Percentiles rank a stretch among this genome's conserved stretches.
Conservation (phyloP, 2,888 invertebrate species). For the Myathropa florea region DNA sequence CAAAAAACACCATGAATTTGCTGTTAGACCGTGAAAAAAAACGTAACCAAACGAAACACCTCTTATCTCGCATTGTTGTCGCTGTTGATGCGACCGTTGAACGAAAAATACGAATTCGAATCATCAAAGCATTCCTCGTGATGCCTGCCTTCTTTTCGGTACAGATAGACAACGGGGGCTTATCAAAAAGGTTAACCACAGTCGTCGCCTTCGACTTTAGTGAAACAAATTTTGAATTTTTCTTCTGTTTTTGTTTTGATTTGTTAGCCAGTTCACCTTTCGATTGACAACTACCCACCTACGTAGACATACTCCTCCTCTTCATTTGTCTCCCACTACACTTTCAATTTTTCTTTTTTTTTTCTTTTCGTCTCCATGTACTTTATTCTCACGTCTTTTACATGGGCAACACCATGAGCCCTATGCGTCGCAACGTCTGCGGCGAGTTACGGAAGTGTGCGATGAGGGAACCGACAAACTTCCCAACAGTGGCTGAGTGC, state of each 20-base stretch:
- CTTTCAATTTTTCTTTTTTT: slow-evolving; percentile 23
- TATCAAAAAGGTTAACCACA: slow-evolving; percentile 24
- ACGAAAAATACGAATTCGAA: not conserved
- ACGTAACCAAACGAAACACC: not conserved
- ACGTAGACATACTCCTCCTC: not conserved
- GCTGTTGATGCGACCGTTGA: not conserved
- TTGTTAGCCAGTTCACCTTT: slow-evolving; percentile 48
- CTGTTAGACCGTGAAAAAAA: slow-evolving; percentile 9
- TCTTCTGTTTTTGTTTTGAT: slow-evolving; percentile 27
- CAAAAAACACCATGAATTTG: not conserved
- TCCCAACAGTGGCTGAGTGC: slow-evolving; percentile 20
- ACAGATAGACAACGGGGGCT: not conserved
- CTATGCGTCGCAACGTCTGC: slow-evolving; percentile 14
- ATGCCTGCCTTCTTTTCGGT: not conserved
- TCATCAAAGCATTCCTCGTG: not conserved
- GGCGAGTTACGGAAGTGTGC: not conserved
- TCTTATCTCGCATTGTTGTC: slow-evolving; percentile 11
- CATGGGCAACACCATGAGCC: too few relatives aligned
- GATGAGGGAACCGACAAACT: slow-evolving; percentile 4
- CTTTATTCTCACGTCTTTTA: slow-evolving; percentile 20
- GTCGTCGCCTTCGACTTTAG: not conserved
- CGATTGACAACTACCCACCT: slow-evolving; percentile 9
- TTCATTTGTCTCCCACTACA: not conserved
- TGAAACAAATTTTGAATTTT: not conserved
- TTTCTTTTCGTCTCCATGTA: slow-evolving; percentile 13